Evolutionary conservation across 1,140 invertebrate species (phyloP).

Genomic region (Diorhabda sublineata): DNA sequence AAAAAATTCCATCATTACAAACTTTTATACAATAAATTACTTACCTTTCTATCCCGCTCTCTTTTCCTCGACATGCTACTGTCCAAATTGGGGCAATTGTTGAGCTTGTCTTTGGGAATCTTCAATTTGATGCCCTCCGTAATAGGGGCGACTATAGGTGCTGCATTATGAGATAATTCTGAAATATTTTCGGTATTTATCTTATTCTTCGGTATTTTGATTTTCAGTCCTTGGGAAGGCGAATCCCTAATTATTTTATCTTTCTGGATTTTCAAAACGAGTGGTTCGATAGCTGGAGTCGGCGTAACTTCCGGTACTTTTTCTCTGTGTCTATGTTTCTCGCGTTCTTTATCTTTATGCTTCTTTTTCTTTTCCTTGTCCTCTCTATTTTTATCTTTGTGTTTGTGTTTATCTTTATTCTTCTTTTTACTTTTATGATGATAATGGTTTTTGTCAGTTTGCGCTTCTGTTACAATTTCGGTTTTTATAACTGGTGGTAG

Average conservation of each 20-base stretch:
- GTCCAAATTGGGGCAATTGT: conserved; percentile 32
- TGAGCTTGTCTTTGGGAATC: conserved; percentile 52
- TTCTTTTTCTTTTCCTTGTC: conserved; percentile 55
- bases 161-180: conserved; percentile 32
- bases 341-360: conserved; percentile 58
- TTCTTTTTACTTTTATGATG: conserved; percentile 59
- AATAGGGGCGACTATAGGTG: not conserved
- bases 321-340: conserved; percentile 54
- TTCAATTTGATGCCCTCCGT: conserved; percentile 51
- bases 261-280: conserved; percentile 66
- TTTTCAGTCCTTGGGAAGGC: conserved; percentile 50
- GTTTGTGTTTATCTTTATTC: conserved; percentile 61
- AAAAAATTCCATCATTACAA: not conserved
- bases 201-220: conserved; percentile 62
- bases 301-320: conserved; percentile 53
- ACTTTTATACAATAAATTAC: not conserved
- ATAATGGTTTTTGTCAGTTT: conserved; percentile 6
- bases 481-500: conserved; percentile 27
- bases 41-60: not conserved
- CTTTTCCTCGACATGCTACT: conserved; percentile 9
- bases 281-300: conserved; percentile 51
- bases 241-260: conserved; percentile 51
- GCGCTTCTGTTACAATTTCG: not conserved
- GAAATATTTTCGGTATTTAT: conserved; percentile 48
- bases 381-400: conserved; percentile 50